Base-by-base conservation (phyloP, 1,140 invertebrate species). In the Cydia pomonella region DNA sequence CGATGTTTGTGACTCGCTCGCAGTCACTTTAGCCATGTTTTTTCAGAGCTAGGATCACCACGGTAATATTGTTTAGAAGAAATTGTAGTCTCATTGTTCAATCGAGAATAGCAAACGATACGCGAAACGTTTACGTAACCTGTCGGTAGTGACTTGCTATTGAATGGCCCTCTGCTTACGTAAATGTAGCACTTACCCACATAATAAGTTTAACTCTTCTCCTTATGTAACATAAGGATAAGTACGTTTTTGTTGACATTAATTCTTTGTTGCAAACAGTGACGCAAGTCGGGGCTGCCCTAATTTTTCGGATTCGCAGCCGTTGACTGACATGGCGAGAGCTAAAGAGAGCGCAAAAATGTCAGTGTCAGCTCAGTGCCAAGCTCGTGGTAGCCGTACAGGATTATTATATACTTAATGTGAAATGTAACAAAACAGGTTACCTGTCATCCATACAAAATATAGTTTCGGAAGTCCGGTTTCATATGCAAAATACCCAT, bases 111-210 rank as follows among this genome's bases (percentile, higher is more conserved):
- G 75, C 71, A 73, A 78, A 75, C 78, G 75, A 83, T 84, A 85
- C 81, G 78, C 79, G 77, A 76, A 81, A 33, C 63, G 18, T 82
- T 90, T 90, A 90, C 80, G 82, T 87, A 92, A 90, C 79, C 59
- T 69, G 80, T 87, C 86, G 80, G 82, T 81, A 82, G 80, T 82
- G 77, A 77, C 79, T 80, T 82, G 80, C 86, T 84, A 89, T 89
- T 92, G 82, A 90, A 88, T 92, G 87, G 87, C 84, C 84, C 81
- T 74, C 83, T 82, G 87, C 86, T 92, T 92, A 89, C 87, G 87
- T 89, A 90, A 92, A 87, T 85, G 73, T 86, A 89, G 82, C 83
- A 92, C 86, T 80, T 80, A 80, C 84, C 75, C 76, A 81, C 82
- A 86, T 84, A 81, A 81, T 80, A 83, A 85, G 77, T 82, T 73